phyloP scores from a whole-genome alignment of 2,113 vertebrate species.

The Paramormyrops kingsleyae region DNA sequence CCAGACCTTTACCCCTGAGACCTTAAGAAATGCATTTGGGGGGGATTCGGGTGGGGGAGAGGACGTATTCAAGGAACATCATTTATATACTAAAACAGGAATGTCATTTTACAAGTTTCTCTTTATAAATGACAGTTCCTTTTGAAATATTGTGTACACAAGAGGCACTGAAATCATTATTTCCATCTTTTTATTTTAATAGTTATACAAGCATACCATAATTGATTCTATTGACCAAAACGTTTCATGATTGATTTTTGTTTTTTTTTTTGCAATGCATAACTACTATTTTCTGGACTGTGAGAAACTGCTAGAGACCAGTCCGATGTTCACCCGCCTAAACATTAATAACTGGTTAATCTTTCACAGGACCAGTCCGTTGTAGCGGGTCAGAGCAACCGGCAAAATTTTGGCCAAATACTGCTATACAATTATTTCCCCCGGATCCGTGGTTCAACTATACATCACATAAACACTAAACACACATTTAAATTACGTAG shows the following conservation, averaged over 20 bases:
- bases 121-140: background rate
- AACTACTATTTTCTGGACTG: background rate
- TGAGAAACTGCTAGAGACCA: background rate
- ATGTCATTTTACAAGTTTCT: background rate
- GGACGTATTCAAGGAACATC: background rate
- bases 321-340: background rate
- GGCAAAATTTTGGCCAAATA: background rate
- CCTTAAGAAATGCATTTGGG: background rate
- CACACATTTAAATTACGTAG: background rate
- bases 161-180: background rate
- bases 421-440: background rate
- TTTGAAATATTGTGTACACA: background rate
- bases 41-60: background rate
- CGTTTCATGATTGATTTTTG: background rate
- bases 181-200: background rate
- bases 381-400: background rate
- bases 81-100: background rate
- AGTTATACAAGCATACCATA: background rate
- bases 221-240: background rate
- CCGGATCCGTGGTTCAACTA: background rate
- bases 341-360: background rate
- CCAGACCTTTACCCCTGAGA: background rate
- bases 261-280: background rate
- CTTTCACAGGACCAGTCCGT: background rate
- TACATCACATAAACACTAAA: background rate